Evolutionary conservation across 2,113 vertebrate genomes (phyloP).

Genomic region (zebrafish (Danio rerio)): DNA sequence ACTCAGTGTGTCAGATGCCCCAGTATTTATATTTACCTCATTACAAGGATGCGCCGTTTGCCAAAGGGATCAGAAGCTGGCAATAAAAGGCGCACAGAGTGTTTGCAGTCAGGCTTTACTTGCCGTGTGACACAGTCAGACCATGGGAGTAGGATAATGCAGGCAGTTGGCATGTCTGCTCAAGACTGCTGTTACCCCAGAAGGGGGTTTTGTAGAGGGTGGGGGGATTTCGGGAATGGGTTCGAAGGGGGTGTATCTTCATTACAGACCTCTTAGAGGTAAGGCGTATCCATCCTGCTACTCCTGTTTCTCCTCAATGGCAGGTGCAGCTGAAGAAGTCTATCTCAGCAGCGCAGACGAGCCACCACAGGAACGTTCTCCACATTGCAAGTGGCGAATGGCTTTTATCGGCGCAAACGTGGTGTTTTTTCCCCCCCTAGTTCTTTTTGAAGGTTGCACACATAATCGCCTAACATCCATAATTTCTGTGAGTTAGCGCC

Average conservation of each 20-base stretch:
- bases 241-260: not conserved
- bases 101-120: conserved; percentile 71
- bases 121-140: conserved; percentile 63
- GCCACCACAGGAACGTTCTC: conserved; percentile 12
- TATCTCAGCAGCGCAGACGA: conserved; percentile 43
- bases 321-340: conserved; percentile 14
- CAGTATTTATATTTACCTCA: conserved; percentile 71
- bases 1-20: conserved; percentile 62
- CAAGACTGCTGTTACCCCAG: conserved; percentile 40
- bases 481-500: conserved; percentile 37
- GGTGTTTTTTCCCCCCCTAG: not conserved
- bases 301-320: conserved; percentile 5
- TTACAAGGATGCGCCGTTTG: conserved; percentile 74
- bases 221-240: not conserved
- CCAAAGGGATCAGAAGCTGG: conserved; percentile 66
- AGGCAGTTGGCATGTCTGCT: conserved; percentile 49
- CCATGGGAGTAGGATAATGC: conserved; percentile 37
- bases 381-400: not conserved
- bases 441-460: conserved; percentile 23
- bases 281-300: not conserved
- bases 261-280: conserved; percentile 27
- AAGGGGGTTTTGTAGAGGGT: not conserved
- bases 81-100: conserved; percentile 64
- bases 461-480: conserved; percentile 48
- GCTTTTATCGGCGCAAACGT: conserved; percentile 18